Evolutionary conservation across 2,797 vertebrate genomes (phyloP), one percentile per base, ranked within the genome.

Genomic region (Echeneis naucrates): DNA sequence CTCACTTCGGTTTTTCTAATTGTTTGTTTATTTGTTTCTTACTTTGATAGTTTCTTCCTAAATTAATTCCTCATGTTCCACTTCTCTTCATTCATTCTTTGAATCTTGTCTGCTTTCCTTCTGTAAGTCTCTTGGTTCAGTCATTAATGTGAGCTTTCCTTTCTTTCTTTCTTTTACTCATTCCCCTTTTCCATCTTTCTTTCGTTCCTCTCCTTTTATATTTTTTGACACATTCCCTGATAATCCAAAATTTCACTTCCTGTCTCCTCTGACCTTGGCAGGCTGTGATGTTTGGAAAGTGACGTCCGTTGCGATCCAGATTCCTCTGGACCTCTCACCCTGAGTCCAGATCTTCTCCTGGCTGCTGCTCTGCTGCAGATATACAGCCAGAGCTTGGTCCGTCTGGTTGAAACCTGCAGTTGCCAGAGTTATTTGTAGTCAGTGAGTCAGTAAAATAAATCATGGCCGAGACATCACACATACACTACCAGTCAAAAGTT

Each of bases 341-440:
- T 96, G 95, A 0, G 94, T 97, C 98, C 98, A 99, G 82, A 99
- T 95, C 90, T 95, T 96, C 89, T 98, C 96, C 82, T 94, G 95
- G 84, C 93, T 89, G 0, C 94, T 85, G 67, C 93, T 91, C 65
- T 93, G 93, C 85, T 96, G 94, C 81, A 97, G 94, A 84, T 97
- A 96, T 61, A 97, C 95, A 2, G 92, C 80, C 44, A 99, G 89
- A n/a, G 95, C 95, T 71, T 95, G 94, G 45, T 93, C 96, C 83
- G 94, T 96, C 94, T 96, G 95, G 86, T 94, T 95, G 92, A 97
- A 97, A 2, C 97, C 96, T 90, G 84, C 72, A 53, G 40, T 62
- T 50, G 58, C 62, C 71, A 80, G 5, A 81, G 62, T 63, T 66
- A 75, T 81, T 55, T 69, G 8, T 63, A 12, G 13, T 73, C 8